A percentile compares a stretch with the other conserved stretches of the same genome.
Evolutionary conservation across 1,140 invertebrate species (phyloP).

Genomic region (Anastrepha obliqua): DNA sequence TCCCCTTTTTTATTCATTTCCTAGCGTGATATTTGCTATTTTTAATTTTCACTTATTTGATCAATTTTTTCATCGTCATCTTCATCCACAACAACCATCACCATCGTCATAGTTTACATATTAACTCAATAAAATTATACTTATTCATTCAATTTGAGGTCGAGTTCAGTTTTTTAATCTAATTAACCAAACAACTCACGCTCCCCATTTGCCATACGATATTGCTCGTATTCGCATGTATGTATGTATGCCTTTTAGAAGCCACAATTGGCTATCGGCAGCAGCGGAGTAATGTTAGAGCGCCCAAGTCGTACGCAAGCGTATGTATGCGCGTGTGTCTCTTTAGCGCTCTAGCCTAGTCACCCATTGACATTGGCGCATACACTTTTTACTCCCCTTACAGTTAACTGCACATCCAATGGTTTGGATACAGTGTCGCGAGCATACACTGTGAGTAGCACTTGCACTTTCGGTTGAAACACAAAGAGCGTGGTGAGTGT

Average conservation of each 20-base stretch:
- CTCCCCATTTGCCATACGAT: not conserved
- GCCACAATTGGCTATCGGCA: not conserved
- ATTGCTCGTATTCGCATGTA: not conserved
- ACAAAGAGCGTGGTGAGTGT: no score
- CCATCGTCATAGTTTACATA: conserved; percentile 42
- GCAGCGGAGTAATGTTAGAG: not conserved
- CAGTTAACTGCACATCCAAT: not conserved
- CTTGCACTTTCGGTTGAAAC: not conserved
- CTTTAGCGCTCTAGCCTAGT: not conserved
- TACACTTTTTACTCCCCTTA: not conserved
- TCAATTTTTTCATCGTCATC: not conserved
- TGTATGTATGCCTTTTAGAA: not conserved
- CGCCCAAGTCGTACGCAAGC: not conserved
- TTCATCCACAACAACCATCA: conserved; percentile 5
- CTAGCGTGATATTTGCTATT: not conserved
- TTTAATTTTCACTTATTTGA: not conserved
- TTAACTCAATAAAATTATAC: conserved; percentile 73
- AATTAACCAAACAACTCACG: conserved; percentile 45
- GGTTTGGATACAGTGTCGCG: not conserved
- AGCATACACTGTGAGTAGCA: not conserved
- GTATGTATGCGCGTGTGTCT: not conserved
- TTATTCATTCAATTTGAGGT: conserved; percentile 74
- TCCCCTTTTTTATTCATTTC: not conserved
- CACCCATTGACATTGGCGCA: conserved; percentile 38
- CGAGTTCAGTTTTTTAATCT: conserved; percentile 59